Evolutionary conservation across 1,140 invertebrate species (phyloP).

Genomic region (Temnothorax longispinosus): DNA sequence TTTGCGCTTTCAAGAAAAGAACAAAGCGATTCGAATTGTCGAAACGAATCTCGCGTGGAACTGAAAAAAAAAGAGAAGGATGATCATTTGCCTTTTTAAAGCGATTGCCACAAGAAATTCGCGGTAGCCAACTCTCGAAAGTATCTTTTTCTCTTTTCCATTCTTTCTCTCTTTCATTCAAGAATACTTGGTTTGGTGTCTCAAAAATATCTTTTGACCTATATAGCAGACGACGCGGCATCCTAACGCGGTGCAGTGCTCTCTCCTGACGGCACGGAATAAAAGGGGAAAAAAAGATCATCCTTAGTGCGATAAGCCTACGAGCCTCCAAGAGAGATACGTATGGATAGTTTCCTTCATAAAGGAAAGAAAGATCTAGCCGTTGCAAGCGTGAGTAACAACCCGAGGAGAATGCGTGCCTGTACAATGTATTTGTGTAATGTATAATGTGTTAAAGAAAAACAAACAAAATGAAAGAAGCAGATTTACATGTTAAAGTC

Average conservation of each 20-base stretch:
- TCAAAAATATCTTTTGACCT: slow-evolving; percentile 67
- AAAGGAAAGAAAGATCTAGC: not conserved
- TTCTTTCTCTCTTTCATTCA: not conserved
- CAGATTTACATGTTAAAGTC: slow-evolving; percentile 79
- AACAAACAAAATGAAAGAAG: slow-evolving; percentile 75
- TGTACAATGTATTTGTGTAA: slow-evolving; percentile 32
- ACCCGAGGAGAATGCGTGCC: not conserved
- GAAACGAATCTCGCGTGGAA: slow-evolving; percentile 14
- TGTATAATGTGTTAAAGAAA: slow-evolving; percentile 62
- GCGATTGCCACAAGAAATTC: slow-evolving; percentile 54
- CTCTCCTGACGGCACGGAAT: slow-evolving; percentile 60
- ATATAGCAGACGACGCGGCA: slow-evolving; percentile 46
- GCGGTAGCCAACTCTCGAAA: slow-evolving; percentile 50
- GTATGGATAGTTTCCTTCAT: not conserved
- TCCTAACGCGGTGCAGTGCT: slow-evolving; percentile 64
- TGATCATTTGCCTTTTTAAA: slow-evolving; percentile 40
- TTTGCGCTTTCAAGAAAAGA: not conserved
- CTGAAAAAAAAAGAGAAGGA: slow-evolving; percentile 67
- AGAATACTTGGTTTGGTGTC: slow-evolving; percentile 48
- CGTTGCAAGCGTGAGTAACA: not conserved
- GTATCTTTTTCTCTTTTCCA: slow-evolving; percentile 16
- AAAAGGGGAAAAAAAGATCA: slow-evolving; percentile 60
- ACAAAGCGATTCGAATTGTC: not conserved
- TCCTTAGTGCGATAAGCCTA: slow-evolving; percentile 50
- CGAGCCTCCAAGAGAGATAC: slow-evolving; percentile 41